A percentile compares a stretch with the other conserved stretches of the same genome.
Conservation (phyloP, 2,888 invertebrate species). For the Boloria euphrosyne region DNA sequence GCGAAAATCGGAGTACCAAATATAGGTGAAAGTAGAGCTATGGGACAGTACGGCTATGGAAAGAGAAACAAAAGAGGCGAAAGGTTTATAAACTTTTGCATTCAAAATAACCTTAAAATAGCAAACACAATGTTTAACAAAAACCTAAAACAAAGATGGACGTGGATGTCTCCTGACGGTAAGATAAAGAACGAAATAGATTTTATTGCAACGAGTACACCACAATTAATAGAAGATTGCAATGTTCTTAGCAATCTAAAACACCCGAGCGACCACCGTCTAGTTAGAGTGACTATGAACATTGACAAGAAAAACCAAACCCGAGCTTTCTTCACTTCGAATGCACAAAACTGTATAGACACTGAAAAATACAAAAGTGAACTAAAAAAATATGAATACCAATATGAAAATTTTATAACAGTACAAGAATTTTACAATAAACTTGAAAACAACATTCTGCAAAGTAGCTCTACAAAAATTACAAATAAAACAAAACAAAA, state of each 20-base stretch:
- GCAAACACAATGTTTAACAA: constrained; percentile 6
- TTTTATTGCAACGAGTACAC: constrained; percentile 11
- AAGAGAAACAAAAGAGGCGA: background rate
- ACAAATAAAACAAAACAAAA: too few species aligned
- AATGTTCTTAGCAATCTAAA: constrained; percentile 11
- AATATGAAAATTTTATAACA: too few species aligned
- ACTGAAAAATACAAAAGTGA: too few species aligned
- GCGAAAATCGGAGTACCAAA: constrained; percentile 1
- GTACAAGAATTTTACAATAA: too few species aligned
- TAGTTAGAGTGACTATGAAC: constrained; percentile 13
- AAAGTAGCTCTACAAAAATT: too few species aligned
- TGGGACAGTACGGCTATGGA: too few species aligned
- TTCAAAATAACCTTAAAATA: constrained; percentile 6
- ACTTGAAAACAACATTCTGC: too few species aligned
- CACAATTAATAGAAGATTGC: background rate
- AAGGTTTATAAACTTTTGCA: constrained; percentile 4
- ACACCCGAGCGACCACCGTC: constrained; percentile 18
- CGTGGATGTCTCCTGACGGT: constrained; percentile 15
- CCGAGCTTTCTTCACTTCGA: constrained; percentile 19
- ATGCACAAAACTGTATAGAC: background rate
- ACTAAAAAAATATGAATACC: too few species aligned
- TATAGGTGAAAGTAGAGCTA: background rate
- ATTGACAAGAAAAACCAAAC: background rate
- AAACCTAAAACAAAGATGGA: constrained; percentile 7
- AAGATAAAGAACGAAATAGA: constrained; percentile 20